Evolutionary conservation across 2,797 vertebrate genomes (phyloP), one percentile per base, ranked within the genome.

Genomic region (Microctenopoma lineatum): DNA sequence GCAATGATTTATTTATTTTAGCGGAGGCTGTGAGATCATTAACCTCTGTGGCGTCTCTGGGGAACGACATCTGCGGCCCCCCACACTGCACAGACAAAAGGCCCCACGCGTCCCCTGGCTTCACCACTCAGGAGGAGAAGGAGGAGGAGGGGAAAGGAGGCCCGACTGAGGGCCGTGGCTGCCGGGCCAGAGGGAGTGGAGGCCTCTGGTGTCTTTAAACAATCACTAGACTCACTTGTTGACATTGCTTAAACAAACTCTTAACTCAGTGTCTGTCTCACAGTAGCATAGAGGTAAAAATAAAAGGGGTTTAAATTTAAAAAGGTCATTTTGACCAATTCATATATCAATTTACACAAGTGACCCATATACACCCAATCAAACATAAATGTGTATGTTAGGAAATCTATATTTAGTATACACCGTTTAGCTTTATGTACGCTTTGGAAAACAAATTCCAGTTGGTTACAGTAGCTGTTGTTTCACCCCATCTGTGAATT

Each of bases 1-100:
- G 92, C 92, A 92, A 93, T 94, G 92, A 95, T 95, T 95, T 95
- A 94, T 95, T 95, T 94, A 95, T 95, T 95, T 91, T 89, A 94
- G 91, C 90, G 90, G 87, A 80, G 91, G 91, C 90, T 89, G 92
- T 89, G 92, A 93, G 93, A 95, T 94, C 94, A 95, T 95, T 95
- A 95, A 95, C 94, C 93, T 94, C 93, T 82, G 66, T 87, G 53
- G 82, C 73, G 89, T 93, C 94, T 92, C 92, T 56, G 67, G 94
- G 90, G 93, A 85, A 90, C 51, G 86, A 81, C 92, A 92, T 91
- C 93, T 92, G 92, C 80, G 89, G 85, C 89, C 90, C 77, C 88
- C 86, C 88, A 89, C 84, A 86, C 82, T 34, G 85, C 65, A 59
- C 87, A 91, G 72, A 94, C 90, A 93, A 93, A 90, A 89, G 90